Evolutionary conservation across 2,888 invertebrate genomes (phyloP).

Genomic region (Eupithecia dodoneata): DNA sequence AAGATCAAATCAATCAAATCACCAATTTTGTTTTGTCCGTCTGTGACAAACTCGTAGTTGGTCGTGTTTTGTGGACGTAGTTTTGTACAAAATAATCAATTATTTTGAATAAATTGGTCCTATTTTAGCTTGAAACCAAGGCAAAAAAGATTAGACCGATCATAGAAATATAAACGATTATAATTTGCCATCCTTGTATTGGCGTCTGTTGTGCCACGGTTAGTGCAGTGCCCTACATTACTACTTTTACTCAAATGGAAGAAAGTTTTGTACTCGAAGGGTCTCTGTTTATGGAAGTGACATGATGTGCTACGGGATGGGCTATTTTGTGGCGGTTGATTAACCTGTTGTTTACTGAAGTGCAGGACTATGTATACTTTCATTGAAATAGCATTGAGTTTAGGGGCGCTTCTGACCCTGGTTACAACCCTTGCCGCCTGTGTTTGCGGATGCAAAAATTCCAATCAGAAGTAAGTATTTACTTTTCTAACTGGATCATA

Average conservation of each 20-base stretch:
- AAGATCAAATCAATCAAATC: neutral
- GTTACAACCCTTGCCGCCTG: slow-evolving; percentile 85
- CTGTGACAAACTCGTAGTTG: neutral
- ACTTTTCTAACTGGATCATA: slow-evolving; percentile 3
- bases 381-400: slow-evolving; percentile 74
- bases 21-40: neutral
- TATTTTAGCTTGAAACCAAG: neutral
- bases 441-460: slow-evolving; percentile 90
- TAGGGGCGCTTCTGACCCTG: slow-evolving; percentile 76
- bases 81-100: neutral
- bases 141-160: neutral
- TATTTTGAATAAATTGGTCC: neutral
- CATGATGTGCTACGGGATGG: slow-evolving; percentile 67
- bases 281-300: slow-evolving; percentile 71
- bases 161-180: neutral
- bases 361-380: slow-evolving; percentile 77
- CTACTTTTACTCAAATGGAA: slow-evolving; percentile 76
- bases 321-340: slow-evolving; percentile 51
- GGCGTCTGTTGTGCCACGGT: slow-evolving; percentile 62
- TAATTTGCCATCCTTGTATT: slow-evolving; percentile 45
- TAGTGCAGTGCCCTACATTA: slow-evolving; percentile 77
- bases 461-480: slow-evolving; percentile 88
- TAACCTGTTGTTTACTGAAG: slow-evolving; percentile 55
- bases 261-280: slow-evolving; percentile 69
- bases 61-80: slow-evolving; percentile 38